phyloP scores from a whole-genome alignment of 2,113 vertebrate species.

The Lycaon pictus region DNA sequence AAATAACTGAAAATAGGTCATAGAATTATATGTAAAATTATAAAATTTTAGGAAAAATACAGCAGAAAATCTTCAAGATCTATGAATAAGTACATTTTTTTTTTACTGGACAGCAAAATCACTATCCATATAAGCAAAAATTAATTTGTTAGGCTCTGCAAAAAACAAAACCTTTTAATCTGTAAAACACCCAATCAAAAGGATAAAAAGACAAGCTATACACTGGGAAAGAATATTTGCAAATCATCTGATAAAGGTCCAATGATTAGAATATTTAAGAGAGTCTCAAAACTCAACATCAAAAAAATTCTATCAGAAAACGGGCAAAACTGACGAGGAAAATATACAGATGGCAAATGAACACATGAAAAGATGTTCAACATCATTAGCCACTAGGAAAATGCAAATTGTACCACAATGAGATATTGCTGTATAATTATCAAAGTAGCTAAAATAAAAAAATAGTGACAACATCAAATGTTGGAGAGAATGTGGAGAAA shows the following conservation, averaged over 20 bases:
- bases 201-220: background rate
- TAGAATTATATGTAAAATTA: background rate
- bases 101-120: slow-evolving; percentile 4
- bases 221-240: background rate
- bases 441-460: background rate
- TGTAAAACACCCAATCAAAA: background rate
- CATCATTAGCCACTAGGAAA: background rate
- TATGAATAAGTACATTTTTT: background rate
- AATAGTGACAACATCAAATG: background rate
- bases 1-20: background rate
- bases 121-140: background rate
- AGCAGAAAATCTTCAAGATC: background rate
- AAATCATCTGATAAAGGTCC: background rate
- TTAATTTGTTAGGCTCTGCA: background rate
- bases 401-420: background rate
- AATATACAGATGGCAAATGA: background rate
- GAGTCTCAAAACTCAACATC: slow-evolving; percentile 8
- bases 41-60: background rate
- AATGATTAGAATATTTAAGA: background rate
- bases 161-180: background rate
- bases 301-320: background rate
- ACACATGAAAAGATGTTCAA: background rate
- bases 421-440: background rate
- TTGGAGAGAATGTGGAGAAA: background rate
- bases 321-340: background rate